Evolutionary conservation across 2,888 invertebrate genomes (phyloP), one percentile per base, ranked within the genome.

Genomic region (Andrena fulva): DNA sequence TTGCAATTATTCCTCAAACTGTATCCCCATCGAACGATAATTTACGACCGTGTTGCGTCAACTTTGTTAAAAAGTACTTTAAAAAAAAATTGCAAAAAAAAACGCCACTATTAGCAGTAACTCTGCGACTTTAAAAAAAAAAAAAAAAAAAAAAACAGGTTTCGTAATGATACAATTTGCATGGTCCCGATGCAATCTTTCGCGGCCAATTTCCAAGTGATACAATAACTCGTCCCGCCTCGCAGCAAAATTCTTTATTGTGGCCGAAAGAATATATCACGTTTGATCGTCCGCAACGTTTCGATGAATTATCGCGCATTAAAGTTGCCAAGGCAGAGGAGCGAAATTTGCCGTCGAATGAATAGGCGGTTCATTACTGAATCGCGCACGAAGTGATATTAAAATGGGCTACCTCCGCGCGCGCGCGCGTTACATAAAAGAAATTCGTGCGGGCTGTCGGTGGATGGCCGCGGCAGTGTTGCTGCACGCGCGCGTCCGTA

Each of bases 301-400:
- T 29, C 60, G 59, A 66, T 73, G 77, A 77, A 64, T 77, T 64
- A 73, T 73, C 77, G 73, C 77, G 66, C 54, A 50, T 72, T 72
- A 77, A 72, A 77, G 56, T 63, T 54, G 33, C 72, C 63, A 27
- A 56, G 48, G 71, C 64, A 59, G 24, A 56, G 24, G 59, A 52
- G 70, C 64, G 72, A 77, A 77, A 64, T 64, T 77, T 33, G 77
- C 77, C 77, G 77, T 66, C 50, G 77, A 73, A 33, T 73, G 77
- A 77, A 77, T 73, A 72, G 77, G 20, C 72, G 73, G 77, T 66
- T 72, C 73, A 60, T 66, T 69, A 69, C 33, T 20, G 62, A 56
- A 56, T 56, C 74, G 63, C 1, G 52, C n/a, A 8, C 2, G 24
- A 59, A 59, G 67, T 67, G 74, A 67, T 74, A 74, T 59, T 56